Conservation (phyloP, 2,113 vertebrate species). For the Pseudolaguvia tuberculata region DNA sequence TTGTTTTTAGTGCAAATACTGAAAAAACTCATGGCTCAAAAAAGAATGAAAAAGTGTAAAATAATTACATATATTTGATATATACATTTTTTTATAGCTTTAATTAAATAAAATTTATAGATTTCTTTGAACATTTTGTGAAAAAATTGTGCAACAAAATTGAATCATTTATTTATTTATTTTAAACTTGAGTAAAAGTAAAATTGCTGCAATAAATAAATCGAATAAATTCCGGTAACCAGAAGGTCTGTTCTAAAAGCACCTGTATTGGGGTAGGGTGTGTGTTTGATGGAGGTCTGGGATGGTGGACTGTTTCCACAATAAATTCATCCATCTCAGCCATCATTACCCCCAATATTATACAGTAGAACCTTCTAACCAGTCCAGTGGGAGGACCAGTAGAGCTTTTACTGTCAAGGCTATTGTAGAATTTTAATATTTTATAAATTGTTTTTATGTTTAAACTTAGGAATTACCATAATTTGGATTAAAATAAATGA, state of each 20-base stretch:
- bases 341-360: conserved; percentile 39
- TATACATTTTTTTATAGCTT: too few species aligned
- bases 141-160: too few species aligned
- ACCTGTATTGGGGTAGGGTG: conserved; percentile 18
- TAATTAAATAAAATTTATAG: too few species aligned
- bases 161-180: too few species aligned
- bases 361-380: conserved; percentile 38
- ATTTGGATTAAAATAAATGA: neutral
- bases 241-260: neutral
- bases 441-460: neutral
- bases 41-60: too few species aligned
- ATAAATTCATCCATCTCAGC: conserved; percentile 48
- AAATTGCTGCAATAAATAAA: too few species aligned
- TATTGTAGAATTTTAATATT: neutral
- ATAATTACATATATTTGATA: too few species aligned
- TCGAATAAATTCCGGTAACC: too few species aligned
- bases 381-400: conserved; percentile 73
- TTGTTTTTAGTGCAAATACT: too few species aligned
- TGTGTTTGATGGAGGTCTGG: conserved; percentile 38
- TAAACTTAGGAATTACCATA: neutral
- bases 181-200: too few species aligned
- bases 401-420: conserved; percentile 10
- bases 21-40: too few species aligned
- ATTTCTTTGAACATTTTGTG: too few species aligned
- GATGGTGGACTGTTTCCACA: conserved; percentile 37